A percentile compares a stretch with the other conserved stretches of the same genome.
phyloP scores from a whole-genome alignment of 2,113 vertebrate genomes.

The Perognathus longimembris region DNA sequence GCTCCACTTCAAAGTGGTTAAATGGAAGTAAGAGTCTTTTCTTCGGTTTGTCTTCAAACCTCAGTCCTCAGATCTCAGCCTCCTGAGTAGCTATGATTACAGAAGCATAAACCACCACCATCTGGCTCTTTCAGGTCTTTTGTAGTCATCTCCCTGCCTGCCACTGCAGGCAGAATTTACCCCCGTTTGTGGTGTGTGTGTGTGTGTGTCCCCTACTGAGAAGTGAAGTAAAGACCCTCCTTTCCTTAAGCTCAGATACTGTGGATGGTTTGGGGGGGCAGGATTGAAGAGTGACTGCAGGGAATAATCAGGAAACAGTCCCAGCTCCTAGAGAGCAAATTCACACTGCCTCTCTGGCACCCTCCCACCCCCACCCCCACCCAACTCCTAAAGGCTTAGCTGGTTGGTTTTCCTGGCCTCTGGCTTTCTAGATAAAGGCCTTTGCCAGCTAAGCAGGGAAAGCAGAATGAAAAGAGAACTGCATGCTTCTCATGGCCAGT shows the following conservation, averaged over 20 bases:
- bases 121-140: not conserved
- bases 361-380: not conserved
- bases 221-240: not conserved
- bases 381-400: constrained; percentile 35
- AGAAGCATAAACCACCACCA: too few relatives aligned
- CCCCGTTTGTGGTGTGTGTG: too few relatives aligned
- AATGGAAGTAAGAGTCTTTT: too few relatives aligned
- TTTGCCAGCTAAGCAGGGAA: constrained; percentile 48
- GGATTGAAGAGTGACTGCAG: not conserved
- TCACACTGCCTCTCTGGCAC: constrained; percentile 55
- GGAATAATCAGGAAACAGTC: constrained; percentile 62
- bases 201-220: not conserved
- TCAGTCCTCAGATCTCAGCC: too few relatives aligned
- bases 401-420: constrained; percentile 47
- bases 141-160: not conserved
- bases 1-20: too few relatives aligned
- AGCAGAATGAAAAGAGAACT: not conserved
- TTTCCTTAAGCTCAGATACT: not conserved
- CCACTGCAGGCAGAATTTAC: constrained; percentile 3
- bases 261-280: constrained; percentile 36
- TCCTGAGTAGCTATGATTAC: too few relatives aligned
- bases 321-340: constrained; percentile 69
- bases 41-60: too few relatives aligned
- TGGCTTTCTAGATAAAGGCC: constrained; percentile 61
- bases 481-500: not conserved